Evolutionary conservation across 2,888 invertebrate species (phyloP), one percentile per base, ranked within the genome.

Genomic region (Brachyptera putata): DNA sequence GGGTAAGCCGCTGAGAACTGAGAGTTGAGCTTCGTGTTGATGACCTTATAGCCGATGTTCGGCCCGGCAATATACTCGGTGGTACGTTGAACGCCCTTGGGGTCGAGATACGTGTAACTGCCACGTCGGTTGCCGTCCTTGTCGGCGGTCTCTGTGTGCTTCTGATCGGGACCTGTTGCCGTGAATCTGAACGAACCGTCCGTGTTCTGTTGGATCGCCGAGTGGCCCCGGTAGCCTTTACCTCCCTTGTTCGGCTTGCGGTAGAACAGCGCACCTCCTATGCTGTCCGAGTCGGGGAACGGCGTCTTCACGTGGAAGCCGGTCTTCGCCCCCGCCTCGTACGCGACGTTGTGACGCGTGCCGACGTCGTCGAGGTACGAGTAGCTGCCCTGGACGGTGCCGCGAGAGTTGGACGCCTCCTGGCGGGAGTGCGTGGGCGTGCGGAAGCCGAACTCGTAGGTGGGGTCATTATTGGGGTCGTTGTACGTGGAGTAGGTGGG

Each of bases 1-100:
- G 85, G 85, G 30, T 14, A 43, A 13, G 58, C 39, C 46, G n/a
- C 60, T 5, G 13, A 55, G 36, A 49, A 39, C 36, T 36, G 36
- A 7, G 49, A n/a, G 48, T 18, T 49, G 36, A 87, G 86, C 68
- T 86, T 82, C 60, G 83, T 83, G 66, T 82, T 86, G 71, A 87
- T 84, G 9, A 41, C 43, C 43, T 87, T 79, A 69, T 88, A 89
- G 0, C 89, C 89, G 49, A 88, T 89, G 64, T 84, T 86, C 0
- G 89, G 87, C 0, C 89, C 89, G 0, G 89, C 89, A 66, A 86
- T 87, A 71, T 89, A 89, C 72, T 89, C 84, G 0, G 89, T 88
- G 0, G 88, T 86, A 60, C 78, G 83, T 71, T 88, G 87, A 24
- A 86, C 83, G 1, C 88, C 88, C 75, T 88, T 87, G 68, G 89